Base-by-base conservation (phyloP, 2,113 vertebrate genomes). In the Tachuris rubrigastra region DNA sequence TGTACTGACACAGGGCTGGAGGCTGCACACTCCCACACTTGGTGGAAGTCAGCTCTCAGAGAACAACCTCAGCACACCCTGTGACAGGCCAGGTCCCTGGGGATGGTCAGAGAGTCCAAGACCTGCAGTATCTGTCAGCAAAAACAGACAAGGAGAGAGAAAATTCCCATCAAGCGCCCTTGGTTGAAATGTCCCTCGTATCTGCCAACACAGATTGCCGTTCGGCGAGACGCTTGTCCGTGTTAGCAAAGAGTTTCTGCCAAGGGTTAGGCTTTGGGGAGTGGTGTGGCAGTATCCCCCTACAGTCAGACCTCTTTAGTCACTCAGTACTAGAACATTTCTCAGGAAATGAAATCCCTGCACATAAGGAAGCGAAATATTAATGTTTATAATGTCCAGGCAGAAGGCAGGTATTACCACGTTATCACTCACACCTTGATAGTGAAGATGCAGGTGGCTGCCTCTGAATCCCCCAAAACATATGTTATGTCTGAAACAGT, bases 141-240 rank as follows among this genome's bases (percentile, higher is more conserved):
- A 56, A 73, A 80, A 37, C 14, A 49, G 28, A 12, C 28, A 50
- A 53, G 24, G 58, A 59, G 59, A 78, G 28, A 72, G 41, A 56
- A 66, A 87, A 91, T 3, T 14, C 28, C 37, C 62, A 67, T 18
- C 14, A 27, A 56, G 25, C 17, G 21, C 22, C n/a, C 7, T 16
- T 31, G 33, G 33, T 5, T 68, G 23, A 46, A 73, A 27, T 1
- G 1, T 19, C 49, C 37, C 42, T 39, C 20, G 27, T 23, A 23
- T 20, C 60, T 63, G 18, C 37, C 2, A 0, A 5, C 73, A 59
- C 5, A 0, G 55, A 28, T 31, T 39, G 11, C 17, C 8, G 12
- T 28, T 44, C 67, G 37, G 49, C 0, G 0, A 56, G n/a, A 28
- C 1, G 1, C 49, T 44, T 12, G 11, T 10, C 28, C 0, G 0